Base-by-base conservation (phyloP, 1,140 invertebrate species). In the Drosophila ercepeae region DNA sequence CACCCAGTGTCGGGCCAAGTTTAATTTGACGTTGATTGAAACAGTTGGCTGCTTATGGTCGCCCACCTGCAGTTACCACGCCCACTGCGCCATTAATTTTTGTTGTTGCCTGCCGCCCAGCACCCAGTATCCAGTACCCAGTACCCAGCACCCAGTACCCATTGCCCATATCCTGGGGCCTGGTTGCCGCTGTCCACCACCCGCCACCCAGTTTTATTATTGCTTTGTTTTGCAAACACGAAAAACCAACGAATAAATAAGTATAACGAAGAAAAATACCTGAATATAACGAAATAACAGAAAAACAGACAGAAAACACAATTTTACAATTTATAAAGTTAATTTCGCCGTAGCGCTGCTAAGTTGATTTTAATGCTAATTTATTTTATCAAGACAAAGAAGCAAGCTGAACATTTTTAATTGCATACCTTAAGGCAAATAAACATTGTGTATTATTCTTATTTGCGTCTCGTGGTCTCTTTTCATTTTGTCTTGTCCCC, bases 1-100 rank as follows among this genome's bases (percentile, higher is more conserved):
- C 18, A 45, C 36, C 60, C 13, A 3, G 44, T 67, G 51, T 67
- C 13, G 73, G 57, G 60, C 53, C 68, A 59, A 58, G 60, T 82
- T 81, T 88, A 88, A 88, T 88, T 88, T 88, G 83, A 88, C 82
- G 83, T 88, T 82, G 82, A 88, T 88, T 82, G 82, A 88, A 88
- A 88, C 78, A 70, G 74, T 82, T 76, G 63, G 54, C 55, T 71
- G 59, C 65, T 67, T 51, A 32, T 27, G 61, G 55, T 53, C 41
- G 51, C 46, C 55, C 61, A 61, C 48, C 59, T 58, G 71, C 71
- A 50, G 64, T 34, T 53, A 32, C 70, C 41, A 48, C 60, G 46
- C 68, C 52, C 60, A 52, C 52, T 36, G 36, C 36, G 23, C 46
- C 60, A 65, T 58, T 58, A 44, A 68, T 53, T 53, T 68, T 60